Conservation (phyloP, 64 coral and sea anemone genomes). For the Pocillopora verrucosa region DNA sequence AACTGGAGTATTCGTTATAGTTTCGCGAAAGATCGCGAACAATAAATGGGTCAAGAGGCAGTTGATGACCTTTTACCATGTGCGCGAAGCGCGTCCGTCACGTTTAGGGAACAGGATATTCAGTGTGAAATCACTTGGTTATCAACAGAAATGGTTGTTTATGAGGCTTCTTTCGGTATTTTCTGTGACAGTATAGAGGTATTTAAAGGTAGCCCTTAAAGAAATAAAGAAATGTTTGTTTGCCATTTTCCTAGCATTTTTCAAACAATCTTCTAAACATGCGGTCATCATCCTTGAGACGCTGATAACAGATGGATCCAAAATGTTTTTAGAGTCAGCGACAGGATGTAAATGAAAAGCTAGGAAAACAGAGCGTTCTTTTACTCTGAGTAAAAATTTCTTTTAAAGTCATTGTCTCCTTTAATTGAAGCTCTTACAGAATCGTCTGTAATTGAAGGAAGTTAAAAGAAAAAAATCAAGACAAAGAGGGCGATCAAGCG, state of each 20-base stretch:
- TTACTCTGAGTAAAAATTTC: background rate
- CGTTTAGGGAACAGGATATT: background rate
- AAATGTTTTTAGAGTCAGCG: no score
- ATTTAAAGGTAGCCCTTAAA: background rate
- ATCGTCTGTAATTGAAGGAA: background rate
- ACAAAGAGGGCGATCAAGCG: background rate
- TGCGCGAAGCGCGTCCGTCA: slow-evolving; percentile 25
- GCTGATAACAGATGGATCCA: background rate
- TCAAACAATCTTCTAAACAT: background rate
- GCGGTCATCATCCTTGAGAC: background rate
- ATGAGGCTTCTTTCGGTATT: background rate
- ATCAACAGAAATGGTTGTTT: no score
- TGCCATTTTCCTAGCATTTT: background rate
- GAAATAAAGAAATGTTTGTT: background rate
- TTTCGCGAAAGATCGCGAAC: background rate
- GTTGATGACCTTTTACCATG: background rate
- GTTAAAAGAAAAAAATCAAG: background rate
- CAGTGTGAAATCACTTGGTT: no score
- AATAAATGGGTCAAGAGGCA: background rate
- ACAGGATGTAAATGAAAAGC: background rate
- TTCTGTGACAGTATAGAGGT: background rate
- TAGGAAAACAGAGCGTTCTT: background rate
- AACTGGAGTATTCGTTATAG: background rate
- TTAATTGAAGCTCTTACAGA: no score
- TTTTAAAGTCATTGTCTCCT: background rate